These are phyloP conservation scores for Trichonephila clavipes DNA, from an alignment of 1,140 invertebrate genomes.

Conservation along the genomic window DNA sequence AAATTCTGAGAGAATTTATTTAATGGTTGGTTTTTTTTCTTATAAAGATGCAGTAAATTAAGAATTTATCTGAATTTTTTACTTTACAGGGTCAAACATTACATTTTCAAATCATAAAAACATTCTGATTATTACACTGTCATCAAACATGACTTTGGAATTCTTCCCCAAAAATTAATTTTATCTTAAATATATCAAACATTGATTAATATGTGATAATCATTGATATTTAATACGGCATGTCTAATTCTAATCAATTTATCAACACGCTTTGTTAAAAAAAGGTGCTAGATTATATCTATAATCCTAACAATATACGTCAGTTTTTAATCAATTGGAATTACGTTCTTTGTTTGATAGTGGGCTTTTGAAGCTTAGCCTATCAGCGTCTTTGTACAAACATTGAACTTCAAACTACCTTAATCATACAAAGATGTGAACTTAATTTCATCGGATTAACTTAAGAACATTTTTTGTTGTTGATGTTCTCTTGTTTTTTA, in stretches of 20 bases:
- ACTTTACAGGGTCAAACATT: too few relatives aligned
- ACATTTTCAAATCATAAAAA: too few relatives aligned
- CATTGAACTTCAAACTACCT: background rate
- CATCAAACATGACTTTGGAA: background rate
- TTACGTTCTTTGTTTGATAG: background rate
- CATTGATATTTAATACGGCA: background rate
- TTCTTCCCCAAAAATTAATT: background rate
- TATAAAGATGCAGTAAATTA: too few relatives aligned
- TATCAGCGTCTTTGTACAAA: background rate
- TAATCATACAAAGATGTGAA: background rate
- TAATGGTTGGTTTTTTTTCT: too few relatives aligned
- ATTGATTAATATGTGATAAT: background rate
- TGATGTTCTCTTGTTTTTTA: background rate
- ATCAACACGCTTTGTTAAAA: background rate
- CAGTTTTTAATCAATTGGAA: conserved; percentile 18
- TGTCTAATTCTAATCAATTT: background rate
- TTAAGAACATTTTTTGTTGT: background rate
- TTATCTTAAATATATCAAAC: background rate
- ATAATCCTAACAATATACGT: background rate
- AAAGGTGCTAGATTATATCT: background rate
- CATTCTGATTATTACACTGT: background rate
- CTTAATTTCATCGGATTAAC: background rate
- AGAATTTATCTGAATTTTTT: too few relatives aligned
- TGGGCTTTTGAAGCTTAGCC: background rate
- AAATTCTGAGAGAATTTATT: too few relatives aligned